A percentile compares a stretch with the other conserved stretches of the same genome.
Conservation (phyloP, 2,113 vertebrate species). For the Sphaerodactylus townsendi region DNA sequence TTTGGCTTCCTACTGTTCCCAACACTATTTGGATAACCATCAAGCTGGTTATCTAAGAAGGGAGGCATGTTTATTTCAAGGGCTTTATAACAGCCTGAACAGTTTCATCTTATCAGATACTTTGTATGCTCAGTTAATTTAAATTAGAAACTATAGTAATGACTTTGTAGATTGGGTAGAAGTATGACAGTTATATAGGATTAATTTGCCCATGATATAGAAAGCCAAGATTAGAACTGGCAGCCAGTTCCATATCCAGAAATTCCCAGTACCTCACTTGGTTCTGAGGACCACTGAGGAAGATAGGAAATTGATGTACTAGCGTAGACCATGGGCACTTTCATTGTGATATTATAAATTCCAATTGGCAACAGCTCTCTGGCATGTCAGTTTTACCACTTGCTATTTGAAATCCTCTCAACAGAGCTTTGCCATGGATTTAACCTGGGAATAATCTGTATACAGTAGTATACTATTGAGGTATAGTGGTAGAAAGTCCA, state of each 20-base stretch:
- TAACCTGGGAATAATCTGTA: no score
- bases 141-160: conserved; percentile 2
- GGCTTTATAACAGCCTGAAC: conserved; percentile 31
- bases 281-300: background rate
- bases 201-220: background rate
- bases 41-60: background rate
- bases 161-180: background rate
- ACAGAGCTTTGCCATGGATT: no score
- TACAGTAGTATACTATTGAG: no score
- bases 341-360: no score
- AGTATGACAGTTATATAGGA: background rate
- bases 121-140: conserved; percentile 36
- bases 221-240: background rate
- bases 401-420: no score
- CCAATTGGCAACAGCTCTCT: no score
- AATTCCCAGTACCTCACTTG: no score
- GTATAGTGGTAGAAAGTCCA: no score
- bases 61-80: background rate
- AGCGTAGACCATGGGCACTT: no score
- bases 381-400: no score
- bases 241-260: background rate
- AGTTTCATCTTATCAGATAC: background rate
- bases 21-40: conserved; percentile 6
- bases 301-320: no score
- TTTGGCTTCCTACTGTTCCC: background rate